Evolutionary conservation across 2,113 vertebrate species (phyloP), one percentile per base, ranked within the genome.

Genomic region (Corydoras sp.): DNA sequence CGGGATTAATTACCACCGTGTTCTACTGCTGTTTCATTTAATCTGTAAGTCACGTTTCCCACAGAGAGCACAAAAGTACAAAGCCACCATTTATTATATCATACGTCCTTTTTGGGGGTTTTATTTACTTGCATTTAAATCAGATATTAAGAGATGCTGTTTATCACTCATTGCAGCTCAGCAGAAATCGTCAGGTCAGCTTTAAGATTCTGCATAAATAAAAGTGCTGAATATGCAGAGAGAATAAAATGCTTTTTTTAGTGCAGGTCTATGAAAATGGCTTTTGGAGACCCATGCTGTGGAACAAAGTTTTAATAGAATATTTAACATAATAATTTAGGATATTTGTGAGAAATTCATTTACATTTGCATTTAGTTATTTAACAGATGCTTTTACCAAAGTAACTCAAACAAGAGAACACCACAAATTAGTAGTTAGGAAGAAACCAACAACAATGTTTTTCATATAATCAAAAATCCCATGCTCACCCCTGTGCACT

Each of bases 21-120:
- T 68, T 61, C 79, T 71, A 69, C 76, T 9, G 3, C 24, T 9
- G 31, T 73, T 73, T 66, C 77, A 76, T 75, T 73, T 55, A 69
- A 74, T 81, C 73, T 81, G 62, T 75, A 74, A 71, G 81, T 65
- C 56, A 73, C 73, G 75, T 69, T 55, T 65, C 73, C 68, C 58
- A 68, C 14, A 48, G 13, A 68, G 55, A 56, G 58, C 49, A 56
- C 10, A 14, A 12, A 69, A 31, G 11, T 18, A 24, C 3, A 62
- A 60, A 1, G 54, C 9, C 12, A 64, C 55, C 35, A 4, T 14
- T 35, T 54, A 68, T 61, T 6, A 10, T 59, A 68, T 61, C 8
- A 31, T 75, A 53, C 53, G 74, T 10, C 50, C 74, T 69, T 78
- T 58, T 35, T 49, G 13, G 35, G 4, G 32, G 5, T 58, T 72